Evolutionary conservation across 2,888 invertebrate genomes (phyloP).

Genomic region (Troides oblongomaculatus): DNA sequence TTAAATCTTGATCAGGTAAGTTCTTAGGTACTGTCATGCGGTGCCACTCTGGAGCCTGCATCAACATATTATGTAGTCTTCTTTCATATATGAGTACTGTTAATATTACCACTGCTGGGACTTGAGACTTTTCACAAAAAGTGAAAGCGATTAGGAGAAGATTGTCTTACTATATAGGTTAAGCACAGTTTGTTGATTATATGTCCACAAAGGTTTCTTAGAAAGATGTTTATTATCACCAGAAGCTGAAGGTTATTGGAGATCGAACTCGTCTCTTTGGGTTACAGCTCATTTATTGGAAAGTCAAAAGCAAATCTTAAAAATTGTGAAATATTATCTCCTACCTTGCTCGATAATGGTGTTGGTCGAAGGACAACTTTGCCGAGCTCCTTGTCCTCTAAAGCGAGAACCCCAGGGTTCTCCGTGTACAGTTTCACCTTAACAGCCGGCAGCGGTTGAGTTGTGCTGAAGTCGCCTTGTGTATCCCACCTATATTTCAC

Average conservation of each 20-base stretch:
- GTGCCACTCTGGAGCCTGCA: constrained; percentile 97
- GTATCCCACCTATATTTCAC: constrained; percentile 93
- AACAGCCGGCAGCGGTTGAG: constrained; percentile 97
- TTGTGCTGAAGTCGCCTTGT: constrained; percentile 99
- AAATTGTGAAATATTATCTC: not conserved
- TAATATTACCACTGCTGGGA: not conserved
- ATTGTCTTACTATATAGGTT: too few relatives aligned
- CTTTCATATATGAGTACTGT: not conserved
- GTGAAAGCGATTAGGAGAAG: too few relatives aligned
- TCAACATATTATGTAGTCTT: constrained; percentile 23
- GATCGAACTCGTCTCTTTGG: too few relatives aligned
- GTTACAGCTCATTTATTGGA: too few relatives aligned
- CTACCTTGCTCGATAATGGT: constrained; percentile 84
- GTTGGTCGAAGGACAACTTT: constrained; percentile 94
- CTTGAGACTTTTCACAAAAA: too few relatives aligned
- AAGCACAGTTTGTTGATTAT: too few relatives aligned
- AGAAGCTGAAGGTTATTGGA: too few relatives aligned
- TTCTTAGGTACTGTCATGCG: constrained; percentile 98
- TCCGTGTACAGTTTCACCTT: constrained; percentile 99
- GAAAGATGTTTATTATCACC: too few relatives aligned
- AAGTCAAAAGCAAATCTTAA: too few relatives aligned
- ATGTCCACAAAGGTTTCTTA: too few relatives aligned
- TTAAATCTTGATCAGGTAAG: constrained; percentile 95
- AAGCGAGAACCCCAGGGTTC: constrained; percentile 97
- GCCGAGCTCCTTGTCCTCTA: constrained; percentile 99